Evolutionary conservation across 2,888 invertebrate species (phyloP), one percentile per base, ranked within the genome.

Genomic region (Oscheius sp.): DNA sequence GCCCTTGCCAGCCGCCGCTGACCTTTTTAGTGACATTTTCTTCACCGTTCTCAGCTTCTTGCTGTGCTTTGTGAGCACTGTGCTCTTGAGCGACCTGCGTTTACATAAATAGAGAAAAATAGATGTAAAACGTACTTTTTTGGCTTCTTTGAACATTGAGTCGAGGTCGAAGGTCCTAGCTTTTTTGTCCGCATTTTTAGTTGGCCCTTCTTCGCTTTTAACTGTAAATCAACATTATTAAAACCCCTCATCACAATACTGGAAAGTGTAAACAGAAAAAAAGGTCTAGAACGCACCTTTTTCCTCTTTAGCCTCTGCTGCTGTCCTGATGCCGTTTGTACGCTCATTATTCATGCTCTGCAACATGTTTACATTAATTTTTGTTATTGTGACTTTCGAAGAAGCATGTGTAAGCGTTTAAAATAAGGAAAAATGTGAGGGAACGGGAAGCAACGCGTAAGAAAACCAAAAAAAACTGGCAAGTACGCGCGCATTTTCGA

Each of bases 111-210:
- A 65, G 2, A 21, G 5, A 59, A 70, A 32, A 47, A 35, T 58
- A 11, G 4, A 13, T 5, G 68, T 48, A 77, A 58, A 32, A 57
- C 57, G 35, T 59, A 63, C 73, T 55, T 70, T 74, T 11, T 58
- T 58, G 5, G 85, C 76, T 74, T 82, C 79, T 13, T 76, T 77
- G 75, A 87, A 74, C 75, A 87, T 80, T 57, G 77, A 78, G 47
- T 80, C 77, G 51, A 87, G 68, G 76, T 87, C 84, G 79, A 87
- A 87, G 32, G 77, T 77, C 21, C 84, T 71, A 35, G 87, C 87
- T 48, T 82, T 82, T 65, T 87, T 87, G 4, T 68, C 70, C 1
- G 78, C 65, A 72, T 84, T 84, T 47, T 74, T 76, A 65, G 11
- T 60, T 11, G 47, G 11, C 32, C 10, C 50, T 32, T 33, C 58